phyloP scores from a whole-genome alignment of 1,140 invertebrate genomes.

The Penaeus japonicus region DNA sequence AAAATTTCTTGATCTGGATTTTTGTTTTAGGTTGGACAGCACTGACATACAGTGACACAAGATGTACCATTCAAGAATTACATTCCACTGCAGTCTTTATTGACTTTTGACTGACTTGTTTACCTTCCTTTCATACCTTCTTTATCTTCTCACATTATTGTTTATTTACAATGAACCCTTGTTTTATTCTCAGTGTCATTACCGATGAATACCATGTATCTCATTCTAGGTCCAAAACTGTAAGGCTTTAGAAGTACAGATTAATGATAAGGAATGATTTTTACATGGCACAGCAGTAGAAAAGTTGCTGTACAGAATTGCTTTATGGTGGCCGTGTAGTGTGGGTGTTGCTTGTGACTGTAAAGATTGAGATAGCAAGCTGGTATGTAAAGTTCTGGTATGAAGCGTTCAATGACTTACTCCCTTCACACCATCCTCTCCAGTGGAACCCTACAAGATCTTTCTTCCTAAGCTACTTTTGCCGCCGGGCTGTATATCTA shows the following conservation, averaged over 20 bases:
- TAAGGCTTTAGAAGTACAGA: slow-evolving; percentile 37
- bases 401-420: slow-evolving; percentile 28
- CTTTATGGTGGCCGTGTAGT: slow-evolving; percentile 43
- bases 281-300: slow-evolving; percentile 30
- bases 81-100: too few species aligned
- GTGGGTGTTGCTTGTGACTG: slow-evolving; percentile 43
- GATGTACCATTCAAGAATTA: too few species aligned
- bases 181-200: slow-evolving; percentile 30
- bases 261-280: slow-evolving; percentile 25
- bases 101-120: too few species aligned
- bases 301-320: slow-evolving; percentile 39
- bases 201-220: slow-evolving; percentile 20
- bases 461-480: neutral
- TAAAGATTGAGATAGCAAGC: slow-evolving; percentile 25
- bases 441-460: too few species aligned
- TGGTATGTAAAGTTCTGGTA: slow-evolving; percentile 22
- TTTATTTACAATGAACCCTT: neutral
- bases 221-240: slow-evolving; percentile 41
- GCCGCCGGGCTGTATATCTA: slow-evolving; percentile 8
- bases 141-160: neutral
- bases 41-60: too few species aligned
- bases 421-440: slow-evolving; percentile 28
- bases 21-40: too few species aligned
- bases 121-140: too few species aligned
- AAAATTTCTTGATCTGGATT: too few species aligned